Percentiles rank a stretch among this genome's conserved stretches.
Evolutionary conservation across 2,113 vertebrate genomes (phyloP).

Genomic region (Brachionichthys hirsutus): DNA sequence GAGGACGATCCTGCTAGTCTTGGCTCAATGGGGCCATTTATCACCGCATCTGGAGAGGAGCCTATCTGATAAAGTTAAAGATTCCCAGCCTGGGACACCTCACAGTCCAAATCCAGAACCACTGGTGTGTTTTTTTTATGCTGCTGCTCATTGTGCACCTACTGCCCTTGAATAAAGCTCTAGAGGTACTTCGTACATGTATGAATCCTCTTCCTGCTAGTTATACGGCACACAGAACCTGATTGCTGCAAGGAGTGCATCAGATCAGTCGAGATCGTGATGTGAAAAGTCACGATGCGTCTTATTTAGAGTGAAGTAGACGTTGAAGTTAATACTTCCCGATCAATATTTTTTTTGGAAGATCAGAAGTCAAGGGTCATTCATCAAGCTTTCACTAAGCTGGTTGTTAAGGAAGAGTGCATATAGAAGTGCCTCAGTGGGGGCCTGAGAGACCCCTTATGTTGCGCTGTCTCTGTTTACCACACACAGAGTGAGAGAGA

Average conservation of each 20-base stretch:
- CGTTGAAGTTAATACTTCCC: constrained; percentile 5
- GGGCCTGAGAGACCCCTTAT: constrained; percentile 45
- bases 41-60: constrained; percentile 70
- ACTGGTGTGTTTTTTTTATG: constrained; percentile 74
- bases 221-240: background rate
- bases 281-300: background rate
- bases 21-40: constrained; percentile 61
- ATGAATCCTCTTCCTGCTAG: background rate
- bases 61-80: constrained; percentile 68
- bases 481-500: constrained; percentile 64
- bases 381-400: constrained; percentile 16
- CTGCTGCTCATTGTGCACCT: constrained; percentile 66
- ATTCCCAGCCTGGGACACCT: constrained; percentile 60
- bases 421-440: constrained; percentile 45
- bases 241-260: background rate
- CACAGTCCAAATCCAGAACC: constrained; percentile 53
- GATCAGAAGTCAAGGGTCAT: constrained; percentile 26
- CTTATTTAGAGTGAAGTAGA: constrained; percentile 1
- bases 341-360: background rate
- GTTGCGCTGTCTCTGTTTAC: constrained; percentile 57
- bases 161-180: constrained; percentile 65
- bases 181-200: constrained; percentile 57
- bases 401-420: constrained; percentile 23
- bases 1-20: constrained; percentile 56
- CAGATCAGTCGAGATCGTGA: background rate